Conservation (phyloP, 2,113 vertebrate genomes). For the Aptenodytes patagonicus region DNA sequence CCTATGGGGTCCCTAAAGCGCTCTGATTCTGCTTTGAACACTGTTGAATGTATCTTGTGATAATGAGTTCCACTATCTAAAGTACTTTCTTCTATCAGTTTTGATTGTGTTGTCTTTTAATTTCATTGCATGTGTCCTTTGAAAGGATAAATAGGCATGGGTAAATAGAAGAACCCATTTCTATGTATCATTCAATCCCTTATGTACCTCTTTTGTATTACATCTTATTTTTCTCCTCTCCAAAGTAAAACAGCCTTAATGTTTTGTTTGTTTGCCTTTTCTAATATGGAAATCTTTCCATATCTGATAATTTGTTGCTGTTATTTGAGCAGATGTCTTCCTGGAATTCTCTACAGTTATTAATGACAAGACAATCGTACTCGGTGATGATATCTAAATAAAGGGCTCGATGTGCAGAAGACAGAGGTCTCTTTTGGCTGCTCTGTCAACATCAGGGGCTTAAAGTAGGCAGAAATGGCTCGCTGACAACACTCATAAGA, state of each 20-base stretch:
- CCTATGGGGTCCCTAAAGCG: background rate
- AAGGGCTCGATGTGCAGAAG: background rate
- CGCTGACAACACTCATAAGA: background rate
- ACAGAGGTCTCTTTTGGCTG: background rate
- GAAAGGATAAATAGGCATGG: background rate
- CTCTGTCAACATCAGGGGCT: background rate
- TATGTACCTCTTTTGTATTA: background rate
- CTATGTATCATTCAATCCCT: background rate
- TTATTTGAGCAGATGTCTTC: conserved; percentile 22
- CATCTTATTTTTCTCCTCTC: conserved; percentile 17
- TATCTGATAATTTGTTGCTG: background rate
- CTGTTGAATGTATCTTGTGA: background rate
- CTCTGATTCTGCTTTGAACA: background rate
- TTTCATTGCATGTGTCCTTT: background rate
- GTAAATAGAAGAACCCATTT: conserved; percentile 3
- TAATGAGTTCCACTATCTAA: background rate
- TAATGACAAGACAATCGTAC: background rate
- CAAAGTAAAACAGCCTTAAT: background rate
- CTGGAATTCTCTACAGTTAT: conserved; percentile 25
- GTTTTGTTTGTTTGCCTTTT: conserved; percentile 41
- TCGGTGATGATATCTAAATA: background rate
- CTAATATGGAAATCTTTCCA: background rate
- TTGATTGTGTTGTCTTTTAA: conserved; percentile 23
- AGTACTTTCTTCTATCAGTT: background rate
- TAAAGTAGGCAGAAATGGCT: background rate